Evolutionary conservation across 1,140 invertebrate genomes (phyloP).

Genomic region (Belonocnema kinseyi): DNA sequence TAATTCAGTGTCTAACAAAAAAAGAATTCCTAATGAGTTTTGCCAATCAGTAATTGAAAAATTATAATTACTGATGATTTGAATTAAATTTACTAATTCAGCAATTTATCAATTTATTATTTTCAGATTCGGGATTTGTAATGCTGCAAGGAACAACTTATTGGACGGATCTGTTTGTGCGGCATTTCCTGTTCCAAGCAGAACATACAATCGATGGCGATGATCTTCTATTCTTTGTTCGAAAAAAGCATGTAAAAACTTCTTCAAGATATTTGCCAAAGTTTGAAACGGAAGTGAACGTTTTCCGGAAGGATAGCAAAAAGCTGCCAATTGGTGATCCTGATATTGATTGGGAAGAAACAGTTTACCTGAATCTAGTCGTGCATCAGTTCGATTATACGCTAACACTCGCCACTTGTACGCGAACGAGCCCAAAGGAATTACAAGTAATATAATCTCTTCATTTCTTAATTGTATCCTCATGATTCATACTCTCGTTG

Average conservation of each 20-base stretch:
- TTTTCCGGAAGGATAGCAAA: constrained; percentile 97
- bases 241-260: constrained; percentile 92
- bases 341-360: constrained; percentile 99
- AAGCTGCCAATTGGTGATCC: constrained; percentile 96
- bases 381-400: constrained; percentile 99
- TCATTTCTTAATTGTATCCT: constrained; percentile 25
- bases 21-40: too few relatives aligned
- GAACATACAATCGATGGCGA: constrained; percentile 92
- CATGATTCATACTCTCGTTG: too few relatives aligned
- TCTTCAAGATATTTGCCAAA: constrained; percentile 90
- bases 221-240: constrained; percentile 96
- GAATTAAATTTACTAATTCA: neutral
- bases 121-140: constrained; percentile 90
- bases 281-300: constrained; percentile 95
- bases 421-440: constrained; percentile 96
- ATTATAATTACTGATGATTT: too few relatives aligned
- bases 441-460: constrained; percentile 82
- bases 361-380: constrained; percentile 98
- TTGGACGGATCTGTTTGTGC: constrained; percentile 96
- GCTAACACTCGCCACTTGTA: constrained; percentile 97
- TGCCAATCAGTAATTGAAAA: too few relatives aligned
- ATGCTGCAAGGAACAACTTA: constrained; percentile 94
- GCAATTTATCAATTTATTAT: neutral
- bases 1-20: too few relatives aligned
- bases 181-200: constrained; percentile 94